Evolutionary conservation across 2,888 invertebrate genomes (phyloP).

Genomic region (Lochmaea crataegi): DNA sequence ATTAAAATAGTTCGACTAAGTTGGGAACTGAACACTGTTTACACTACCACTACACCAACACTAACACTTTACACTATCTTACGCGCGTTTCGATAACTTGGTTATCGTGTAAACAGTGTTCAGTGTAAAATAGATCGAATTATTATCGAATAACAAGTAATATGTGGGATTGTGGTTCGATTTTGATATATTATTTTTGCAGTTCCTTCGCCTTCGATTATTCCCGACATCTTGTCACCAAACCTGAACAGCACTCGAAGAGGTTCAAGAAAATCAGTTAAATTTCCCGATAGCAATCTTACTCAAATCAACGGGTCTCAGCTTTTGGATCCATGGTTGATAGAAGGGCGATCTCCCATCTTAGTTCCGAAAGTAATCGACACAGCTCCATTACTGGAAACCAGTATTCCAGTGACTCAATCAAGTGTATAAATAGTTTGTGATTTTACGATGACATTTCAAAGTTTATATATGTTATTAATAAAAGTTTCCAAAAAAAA

Average conservation of each 20-base stretch:
- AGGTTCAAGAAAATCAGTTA: conserved; percentile 75
- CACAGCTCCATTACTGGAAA: conserved; percentile 56
- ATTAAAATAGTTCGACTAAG: too few species aligned
- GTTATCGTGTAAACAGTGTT: too few species aligned
- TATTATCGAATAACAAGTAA: too few species aligned
- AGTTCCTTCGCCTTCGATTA: conserved; percentile 63
- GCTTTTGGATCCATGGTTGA: conserved; percentile 60
- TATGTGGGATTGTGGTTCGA: too few species aligned
- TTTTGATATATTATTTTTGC: conserved; percentile 35
- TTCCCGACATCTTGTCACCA: conserved; percentile 53
- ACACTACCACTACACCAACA: too few species aligned
- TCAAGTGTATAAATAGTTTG: conserved; percentile 31
- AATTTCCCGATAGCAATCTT: conserved; percentile 70
- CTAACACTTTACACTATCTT: too few species aligned
- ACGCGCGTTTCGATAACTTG: too few species aligned
- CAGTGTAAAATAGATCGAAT: too few species aligned
- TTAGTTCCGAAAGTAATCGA: conserved; percentile 50
- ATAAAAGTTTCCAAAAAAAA: neutral
- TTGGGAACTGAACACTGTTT: too few species aligned
- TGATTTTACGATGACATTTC: neutral
- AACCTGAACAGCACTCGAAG: conserved; percentile 63
- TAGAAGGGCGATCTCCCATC: conserved; percentile 57
- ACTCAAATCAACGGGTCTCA: conserved; percentile 57
- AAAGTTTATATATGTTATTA: conserved; percentile 12
- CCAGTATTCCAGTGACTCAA: conserved; percentile 36